These are phyloP conservation scores for Balaenoptera acutorostrata DNA, from an alignment of 2,113 vertebrate species.

Conservation along the genomic window DNA sequence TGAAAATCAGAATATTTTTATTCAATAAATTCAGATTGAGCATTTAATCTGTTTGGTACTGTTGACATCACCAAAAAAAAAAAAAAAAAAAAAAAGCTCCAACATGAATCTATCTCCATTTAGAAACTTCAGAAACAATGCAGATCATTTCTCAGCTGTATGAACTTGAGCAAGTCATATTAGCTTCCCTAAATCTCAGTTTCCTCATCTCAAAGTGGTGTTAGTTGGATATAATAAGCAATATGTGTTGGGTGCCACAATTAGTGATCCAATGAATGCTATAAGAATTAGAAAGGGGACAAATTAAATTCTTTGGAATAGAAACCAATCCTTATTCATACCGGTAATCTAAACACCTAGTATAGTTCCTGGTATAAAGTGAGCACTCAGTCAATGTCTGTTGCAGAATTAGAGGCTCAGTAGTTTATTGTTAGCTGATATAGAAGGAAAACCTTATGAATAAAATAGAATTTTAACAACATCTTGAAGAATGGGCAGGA, in stretches of 20 bases:
- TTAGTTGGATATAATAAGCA: neutral
- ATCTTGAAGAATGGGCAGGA: neutral
- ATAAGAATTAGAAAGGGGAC: neutral
- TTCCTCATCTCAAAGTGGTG: neutral
- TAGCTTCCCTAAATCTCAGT: neutral
- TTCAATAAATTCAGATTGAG: neutral
- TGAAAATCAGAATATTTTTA: conserved; percentile 6
- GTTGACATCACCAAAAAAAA: neutral
- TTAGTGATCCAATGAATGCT: neutral
- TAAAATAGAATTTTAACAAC: neutral
- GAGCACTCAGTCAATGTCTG: neutral
- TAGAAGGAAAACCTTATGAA: neutral
- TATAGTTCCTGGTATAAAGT: neutral
- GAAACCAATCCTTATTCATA: neutral
- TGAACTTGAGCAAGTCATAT: neutral
- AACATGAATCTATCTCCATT: neutral
- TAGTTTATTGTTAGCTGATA: neutral
- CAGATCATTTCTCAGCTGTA: neutral
- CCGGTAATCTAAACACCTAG: neutral
- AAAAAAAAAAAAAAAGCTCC: neutral
- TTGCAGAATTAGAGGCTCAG: neutral
- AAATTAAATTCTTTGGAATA: neutral
- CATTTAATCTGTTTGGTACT: neutral
- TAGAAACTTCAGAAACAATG: neutral
- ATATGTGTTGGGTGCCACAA: neutral